These are phyloP conservation scores for Eriosoma lanigerum DNA, from an alignment of 1,140 invertebrate genomes.

Conservation along the genomic window DNA sequence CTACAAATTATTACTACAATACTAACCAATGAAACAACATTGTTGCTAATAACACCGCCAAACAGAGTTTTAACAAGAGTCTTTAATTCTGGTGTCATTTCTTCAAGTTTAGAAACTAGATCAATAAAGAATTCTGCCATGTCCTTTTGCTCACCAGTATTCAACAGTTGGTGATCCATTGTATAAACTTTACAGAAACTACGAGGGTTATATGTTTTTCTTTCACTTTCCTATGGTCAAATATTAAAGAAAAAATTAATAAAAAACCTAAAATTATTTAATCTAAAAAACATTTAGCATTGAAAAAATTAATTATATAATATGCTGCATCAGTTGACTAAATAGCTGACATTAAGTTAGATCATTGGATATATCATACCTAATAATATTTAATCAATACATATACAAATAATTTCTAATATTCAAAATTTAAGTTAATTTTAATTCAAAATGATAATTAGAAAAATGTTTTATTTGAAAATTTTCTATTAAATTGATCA, in stretches of 20 bases:
- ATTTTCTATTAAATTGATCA: constrained; percentile 53
- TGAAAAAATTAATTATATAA: too few species aligned
- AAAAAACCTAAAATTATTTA: too few species aligned
- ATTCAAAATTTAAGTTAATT: too few species aligned
- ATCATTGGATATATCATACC: too few species aligned
- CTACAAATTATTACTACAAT: constrained; percentile 44
- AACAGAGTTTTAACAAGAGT: constrained; percentile 87
- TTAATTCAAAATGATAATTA: too few species aligned
- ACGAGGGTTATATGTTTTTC: constrained; percentile 91
- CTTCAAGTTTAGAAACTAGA: constrained; percentile 91
- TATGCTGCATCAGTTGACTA: too few species aligned
- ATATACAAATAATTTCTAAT: neutral
- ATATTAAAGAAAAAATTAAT: too few species aligned
- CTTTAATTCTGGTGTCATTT: constrained; percentile 91
- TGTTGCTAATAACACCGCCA: constrained; percentile 90
- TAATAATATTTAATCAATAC: neutral
- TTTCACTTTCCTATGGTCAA: constrained; percentile 76
- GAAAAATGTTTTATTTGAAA: too few species aligned
- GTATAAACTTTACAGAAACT: constrained; percentile 96
- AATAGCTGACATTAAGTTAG: too few species aligned
- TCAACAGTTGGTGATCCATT: constrained; percentile 93
- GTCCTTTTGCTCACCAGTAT: constrained; percentile 95
- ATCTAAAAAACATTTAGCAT: too few species aligned
- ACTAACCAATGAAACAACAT: constrained; percentile 83
- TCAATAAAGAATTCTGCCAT: constrained; percentile 99